phyloP scores from a whole-genome alignment of 2,113 vertebrate genomes.

The Phrynosoma blainvillii region DNA sequence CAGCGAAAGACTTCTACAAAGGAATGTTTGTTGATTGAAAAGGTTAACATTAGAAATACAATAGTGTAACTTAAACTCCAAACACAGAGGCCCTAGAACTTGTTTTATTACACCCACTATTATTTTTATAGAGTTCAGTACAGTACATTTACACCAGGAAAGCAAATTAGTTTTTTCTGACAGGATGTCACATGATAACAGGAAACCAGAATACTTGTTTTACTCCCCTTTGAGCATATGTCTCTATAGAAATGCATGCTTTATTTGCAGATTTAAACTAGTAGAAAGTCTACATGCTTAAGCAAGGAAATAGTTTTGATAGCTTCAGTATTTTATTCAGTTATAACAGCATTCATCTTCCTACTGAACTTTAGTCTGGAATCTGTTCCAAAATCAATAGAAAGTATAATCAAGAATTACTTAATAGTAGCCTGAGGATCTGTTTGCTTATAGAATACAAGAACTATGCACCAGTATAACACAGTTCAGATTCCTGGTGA shows the following conservation, averaged over 20 bases:
- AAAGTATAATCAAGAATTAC: neutral
- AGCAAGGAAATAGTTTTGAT: neutral
- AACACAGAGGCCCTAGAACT: neutral
- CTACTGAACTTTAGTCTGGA: neutral
- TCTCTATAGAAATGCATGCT: neutral
- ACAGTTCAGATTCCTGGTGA: neutral
- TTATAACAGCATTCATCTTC: neutral
- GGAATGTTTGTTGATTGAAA: slow-evolving; percentile 1
- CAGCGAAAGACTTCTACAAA: neutral
- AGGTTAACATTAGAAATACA: neutral
- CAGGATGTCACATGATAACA: neutral
- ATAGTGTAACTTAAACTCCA: neutral
- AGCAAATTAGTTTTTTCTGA: neutral
- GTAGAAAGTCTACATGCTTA: neutral
- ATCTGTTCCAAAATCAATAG: neutral
- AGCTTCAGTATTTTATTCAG: neutral
- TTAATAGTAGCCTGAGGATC: neutral
- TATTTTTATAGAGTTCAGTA: neutral
- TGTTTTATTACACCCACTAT: neutral
- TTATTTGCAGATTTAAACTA: neutral
- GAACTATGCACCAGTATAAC: neutral
- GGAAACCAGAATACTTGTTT: neutral
- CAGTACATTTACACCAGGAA: neutral
- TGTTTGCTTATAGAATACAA: neutral
- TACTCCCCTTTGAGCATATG: neutral